These are phyloP conservation scores for Venusia cambrica DNA, from an alignment of 2,888 invertebrate genomes.

Conservation along the genomic window DNA sequence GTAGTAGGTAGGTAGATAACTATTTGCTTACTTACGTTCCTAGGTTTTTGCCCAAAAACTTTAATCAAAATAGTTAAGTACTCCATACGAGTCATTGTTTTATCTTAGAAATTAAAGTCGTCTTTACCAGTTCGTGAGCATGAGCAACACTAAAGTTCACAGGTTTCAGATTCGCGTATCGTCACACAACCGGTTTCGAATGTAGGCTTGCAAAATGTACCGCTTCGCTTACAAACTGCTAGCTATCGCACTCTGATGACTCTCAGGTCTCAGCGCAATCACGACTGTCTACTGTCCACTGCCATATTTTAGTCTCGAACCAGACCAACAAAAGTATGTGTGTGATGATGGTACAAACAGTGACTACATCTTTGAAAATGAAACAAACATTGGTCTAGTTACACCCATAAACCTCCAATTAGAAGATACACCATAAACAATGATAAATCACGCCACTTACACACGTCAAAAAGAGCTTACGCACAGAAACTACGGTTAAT, in stretches of 20 bases:
- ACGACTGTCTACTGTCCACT: conserved; percentile 10
- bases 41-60: too few species aligned
- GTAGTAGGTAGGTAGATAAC: not conserved
- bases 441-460: conserved; percentile 67
- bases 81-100: too few species aligned
- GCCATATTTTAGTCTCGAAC: conserved; percentile 3
- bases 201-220: conserved; percentile 71
- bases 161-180: conserved; percentile 46
- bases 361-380: conserved; percentile 11
- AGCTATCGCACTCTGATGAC: conserved; percentile 36
- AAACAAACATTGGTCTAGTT: conserved; percentile 1
- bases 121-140: conserved; percentile 12
- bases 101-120: too few species aligned
- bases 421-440: conserved; percentile 21
- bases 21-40: too few species aligned
- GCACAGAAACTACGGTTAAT: conserved; percentile 60
- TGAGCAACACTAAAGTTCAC: conserved; percentile 25
- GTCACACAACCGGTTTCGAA: conserved; percentile 64
- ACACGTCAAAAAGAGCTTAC: conserved; percentile 64
- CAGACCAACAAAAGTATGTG: not conserved
- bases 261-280: conserved; percentile 12
- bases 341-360: too few species aligned
- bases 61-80: too few species aligned
- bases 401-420: conserved; percentile 6
- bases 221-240: conserved; percentile 34